Evolutionary conservation across 2,113 vertebrate genomes (phyloP), one percentile per base, ranked within the genome.

Genomic region (Bucco capensis): DNA sequence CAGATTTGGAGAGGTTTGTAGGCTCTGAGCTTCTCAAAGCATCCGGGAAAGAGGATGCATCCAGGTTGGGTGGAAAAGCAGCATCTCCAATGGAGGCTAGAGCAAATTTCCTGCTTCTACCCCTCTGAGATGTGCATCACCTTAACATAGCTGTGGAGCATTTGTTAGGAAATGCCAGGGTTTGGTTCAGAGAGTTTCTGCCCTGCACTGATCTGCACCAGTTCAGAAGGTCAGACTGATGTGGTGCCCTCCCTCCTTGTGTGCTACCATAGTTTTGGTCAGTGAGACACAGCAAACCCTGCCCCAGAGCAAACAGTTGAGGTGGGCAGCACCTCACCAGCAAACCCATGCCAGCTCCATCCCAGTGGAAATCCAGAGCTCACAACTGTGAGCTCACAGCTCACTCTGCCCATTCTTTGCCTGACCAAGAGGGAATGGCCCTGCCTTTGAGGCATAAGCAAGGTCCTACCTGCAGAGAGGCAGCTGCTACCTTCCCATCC

Each of bases 291-390:
- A 38, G 24, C 28, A 33, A 67, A 14, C 35, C 35, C 50, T 35
- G 58, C 2, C 10, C 50, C 0, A 2, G 24, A 12, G 8, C 51
- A 19, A 0, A 1, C 17, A 49, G 35, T 25, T 1, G 4, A 76
- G 67, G 16, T 0, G 4, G 58, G 37, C 50, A 57, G 23, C 31
- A 3, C 35, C 9, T 10, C 5, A 2, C 5, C 25, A 30, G 3
- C 3, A 25, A 18, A n/a, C 23, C 57, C 57, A 8, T 10, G 14
- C 19, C 3, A 2, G 25, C 17, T 47, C 38, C 22, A 2, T 44
- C 19, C 58, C 42, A 67, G 30, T 58, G 58, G 35, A 57, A 88
- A 69, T 38, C 5, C 58, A 44, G 86, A 56, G 33, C 42, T 88
- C 66, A 12, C 30, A 54, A n/a, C n/a, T n/a, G n/a, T n/a, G n/a